phyloP scores from a whole-genome alignment of 1,140 invertebrate genomes.

The Cryptotermes secundus region DNA sequence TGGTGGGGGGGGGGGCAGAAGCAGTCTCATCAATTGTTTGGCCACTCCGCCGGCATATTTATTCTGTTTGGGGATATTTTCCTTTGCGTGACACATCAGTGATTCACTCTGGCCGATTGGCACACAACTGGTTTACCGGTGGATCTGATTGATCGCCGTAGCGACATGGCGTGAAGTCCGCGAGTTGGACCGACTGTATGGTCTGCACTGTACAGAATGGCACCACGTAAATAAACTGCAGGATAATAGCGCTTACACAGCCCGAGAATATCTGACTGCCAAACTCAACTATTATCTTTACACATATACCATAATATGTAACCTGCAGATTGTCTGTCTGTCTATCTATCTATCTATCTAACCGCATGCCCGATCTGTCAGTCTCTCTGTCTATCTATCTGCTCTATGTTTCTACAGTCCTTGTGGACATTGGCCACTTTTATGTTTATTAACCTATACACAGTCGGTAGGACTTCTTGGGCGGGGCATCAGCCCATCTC shows the following conservation, averaged over 20 bases:
- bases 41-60: not conserved
- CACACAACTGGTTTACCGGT: not conserved
- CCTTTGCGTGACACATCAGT: conserved; percentile 2
- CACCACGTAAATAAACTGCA: not conserved
- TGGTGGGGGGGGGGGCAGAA: not conserved
- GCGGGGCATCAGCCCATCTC: too few relatives aligned
- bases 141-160: not conserved
- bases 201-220: not conserved
- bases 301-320: too few relatives aligned
- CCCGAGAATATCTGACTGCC: too few relatives aligned
- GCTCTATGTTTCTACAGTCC: too few relatives aligned
- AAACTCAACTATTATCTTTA: too few relatives aligned
- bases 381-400: too few relatives aligned
- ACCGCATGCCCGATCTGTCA: too few relatives aligned
- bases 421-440: too few relatives aligned
- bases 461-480: too few relatives aligned
- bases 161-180: not conserved
- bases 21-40: conserved; percentile 15
- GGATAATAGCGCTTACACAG: not conserved
- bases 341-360: too few relatives aligned
- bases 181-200: not conserved
- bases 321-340: too few relatives aligned
- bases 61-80: conserved; percentile 17
- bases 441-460: too few relatives aligned
- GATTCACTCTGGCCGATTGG: not conserved